phyloP scores from a whole-genome alignment of 2,113 vertebrate genomes.

The Brachionichthys hirsutus region DNA sequence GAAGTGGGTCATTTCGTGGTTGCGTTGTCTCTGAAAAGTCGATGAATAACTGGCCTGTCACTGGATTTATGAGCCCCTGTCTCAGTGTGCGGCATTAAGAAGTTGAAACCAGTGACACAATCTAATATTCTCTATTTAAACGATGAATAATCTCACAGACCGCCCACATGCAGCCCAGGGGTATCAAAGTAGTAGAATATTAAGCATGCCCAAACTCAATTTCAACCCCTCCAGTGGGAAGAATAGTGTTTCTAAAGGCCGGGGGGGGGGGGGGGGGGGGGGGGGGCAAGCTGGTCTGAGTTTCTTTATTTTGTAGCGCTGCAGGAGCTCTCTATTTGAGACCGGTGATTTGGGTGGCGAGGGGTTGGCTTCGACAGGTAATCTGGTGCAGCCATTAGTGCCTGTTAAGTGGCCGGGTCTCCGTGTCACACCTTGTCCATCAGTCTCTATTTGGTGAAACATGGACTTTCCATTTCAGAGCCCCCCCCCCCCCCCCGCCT shows the following conservation, averaged over 20 bases:
- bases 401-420: slow-evolving; percentile 64
- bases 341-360: slow-evolving; percentile 48
- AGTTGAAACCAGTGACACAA: slow-evolving; percentile 62
- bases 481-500: slow-evolving; percentile 4
- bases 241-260: slow-evolving; percentile 68
- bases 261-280: slow-evolving; percentile 49
- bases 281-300: slow-evolving; percentile 37
- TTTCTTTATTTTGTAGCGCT: slow-evolving; percentile 38
- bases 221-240: slow-evolving; percentile 63
- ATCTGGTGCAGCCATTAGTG: slow-evolving; percentile 70
- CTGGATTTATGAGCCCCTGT: slow-evolving; percentile 61
- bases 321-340: slow-evolving; percentile 55
- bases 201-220: slow-evolving; percentile 74
- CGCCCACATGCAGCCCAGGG: slow-evolving; percentile 55
- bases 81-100: slow-evolving; percentile 52
- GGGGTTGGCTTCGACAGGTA: slow-evolving; percentile 59
- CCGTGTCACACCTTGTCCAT: slow-evolving; percentile 72
- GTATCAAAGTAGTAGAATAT: slow-evolving; percentile 67
- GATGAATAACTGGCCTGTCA: slow-evolving; percentile 56
- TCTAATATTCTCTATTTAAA: slow-evolving; percentile 76
- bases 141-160: slow-evolving; percentile 72
- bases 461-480: slow-evolving; percentile 39
- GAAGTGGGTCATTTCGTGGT: slow-evolving; percentile 19
- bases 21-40: slow-evolving; percentile 40
- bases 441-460: slow-evolving; percentile 66